Evolutionary conservation across 2,888 invertebrate genomes (phyloP), one percentile per base, ranked within the genome.

Genomic region (Sarcophaga subvicina): DNA sequence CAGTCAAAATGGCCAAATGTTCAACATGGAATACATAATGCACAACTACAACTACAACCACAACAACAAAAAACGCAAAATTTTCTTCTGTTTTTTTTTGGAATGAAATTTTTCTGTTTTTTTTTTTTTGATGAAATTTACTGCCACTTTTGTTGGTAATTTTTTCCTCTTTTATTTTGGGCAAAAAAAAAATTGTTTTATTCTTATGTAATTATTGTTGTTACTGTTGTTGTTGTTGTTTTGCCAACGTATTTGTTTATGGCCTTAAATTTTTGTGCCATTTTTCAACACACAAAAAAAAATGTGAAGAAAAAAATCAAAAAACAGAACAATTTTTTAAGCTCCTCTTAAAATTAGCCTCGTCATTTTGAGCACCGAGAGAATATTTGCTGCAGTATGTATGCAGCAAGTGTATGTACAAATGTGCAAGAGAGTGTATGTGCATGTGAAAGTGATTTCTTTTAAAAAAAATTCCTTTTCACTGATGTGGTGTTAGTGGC

Each of bases 341-440:
- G 37, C 77, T 78, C 73, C 75, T 86, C 77, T 83, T 75, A 83
- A 86, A 86, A 86, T 86, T 86, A 83, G 86, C 80, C 81, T 69
- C 70, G 77, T 83, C 83, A 83, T 78, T 86, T 63, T 73, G 8
- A 37, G 37, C 37, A 37, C 37, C 8, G 37, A 37, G 37, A 37
- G 8, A 37, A 37, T 37, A 37, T 37, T 37, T 37, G 8, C 37
- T 37, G 37, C 37, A 37, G 37, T 37, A 37, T 10, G 37, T 37
- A 37, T 37, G 37, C 37, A 37, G 37, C 37, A 8, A 37, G 10
- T 10, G 37, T 37, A 37, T 37, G 22, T 22, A 37, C 1, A 10
- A 2, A 37, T 37, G 6, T 37, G 37, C 37, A 37, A 6, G 37
- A 8, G 37, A 6, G 1, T 37, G 37, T 37, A 37, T 37, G 37